Evolutionary conservation across 2,113 vertebrate genomes (phyloP).

Genomic region (Nycticorax nycticorax): DNA sequence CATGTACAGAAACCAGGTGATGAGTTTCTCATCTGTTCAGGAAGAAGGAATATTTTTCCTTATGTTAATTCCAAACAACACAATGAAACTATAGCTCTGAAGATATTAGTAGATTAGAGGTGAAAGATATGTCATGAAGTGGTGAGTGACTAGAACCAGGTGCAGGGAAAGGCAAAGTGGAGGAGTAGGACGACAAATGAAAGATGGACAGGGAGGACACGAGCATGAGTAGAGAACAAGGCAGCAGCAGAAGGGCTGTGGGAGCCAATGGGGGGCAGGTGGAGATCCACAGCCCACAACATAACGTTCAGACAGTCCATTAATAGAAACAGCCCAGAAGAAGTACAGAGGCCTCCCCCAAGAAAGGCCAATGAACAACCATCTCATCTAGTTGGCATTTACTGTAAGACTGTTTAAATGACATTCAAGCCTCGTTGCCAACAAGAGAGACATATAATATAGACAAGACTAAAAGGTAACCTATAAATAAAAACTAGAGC

Average conservation of each 20-base stretch:
- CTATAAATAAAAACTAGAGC: constrained; percentile 47
- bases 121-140: not conserved
- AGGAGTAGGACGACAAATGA: not conserved
- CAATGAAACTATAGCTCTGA: not conserved
- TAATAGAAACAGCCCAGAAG: constrained; percentile 32
- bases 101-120: not conserved
- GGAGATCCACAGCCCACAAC: not conserved
- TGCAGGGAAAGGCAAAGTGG: not conserved
- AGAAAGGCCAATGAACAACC: not conserved
- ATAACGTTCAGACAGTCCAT: not conserved
- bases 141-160: not conserved
- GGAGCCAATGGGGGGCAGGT: not conserved
- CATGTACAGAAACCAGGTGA: not conserved
- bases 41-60: not conserved
- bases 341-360: not conserved
- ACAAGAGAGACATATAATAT: constrained; percentile 35
- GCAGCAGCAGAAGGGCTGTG: not conserved
- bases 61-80: not conserved
- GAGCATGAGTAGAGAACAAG: not conserved
- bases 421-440: not conserved
- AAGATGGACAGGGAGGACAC: not conserved
- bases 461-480: constrained; percentile 29
- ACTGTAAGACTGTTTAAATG: constrained; percentile 22
- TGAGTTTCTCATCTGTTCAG: not conserved
- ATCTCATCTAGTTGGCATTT: constrained; percentile 14